A percentile compares a stretch with the other conserved stretches of the same genome.
phyloP scores from a whole-genome alignment of 2,797 vertebrate species.

The Arrhamphus sclerolepis region DNA sequence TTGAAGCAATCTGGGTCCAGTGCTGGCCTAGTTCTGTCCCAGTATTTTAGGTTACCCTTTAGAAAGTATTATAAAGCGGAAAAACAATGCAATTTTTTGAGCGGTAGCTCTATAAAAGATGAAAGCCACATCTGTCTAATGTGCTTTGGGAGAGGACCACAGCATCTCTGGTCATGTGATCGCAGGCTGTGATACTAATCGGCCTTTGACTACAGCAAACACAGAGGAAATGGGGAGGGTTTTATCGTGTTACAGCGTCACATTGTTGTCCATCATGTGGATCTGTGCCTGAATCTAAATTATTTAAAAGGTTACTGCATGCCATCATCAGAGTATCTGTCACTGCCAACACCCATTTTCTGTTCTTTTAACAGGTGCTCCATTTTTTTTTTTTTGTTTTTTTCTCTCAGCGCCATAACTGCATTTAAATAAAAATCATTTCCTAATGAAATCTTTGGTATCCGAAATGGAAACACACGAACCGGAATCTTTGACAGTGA shows the following conservation, averaged over 20 bases:
- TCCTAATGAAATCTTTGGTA: constrained; percentile 20
- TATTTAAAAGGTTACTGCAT: constrained; percentile 10
- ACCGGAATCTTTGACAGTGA: constrained; percentile 2
- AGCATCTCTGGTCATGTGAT: constrained; percentile 20
- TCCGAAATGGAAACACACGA: constrained; percentile 5
- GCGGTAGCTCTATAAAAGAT: constrained; percentile 55
- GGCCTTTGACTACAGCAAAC: constrained; percentile 1
- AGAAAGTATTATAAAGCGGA: constrained; percentile 57
- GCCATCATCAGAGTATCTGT: constrained; percentile 16
- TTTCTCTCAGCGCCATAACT: not conserved
- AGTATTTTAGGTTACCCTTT: constrained; percentile 64
- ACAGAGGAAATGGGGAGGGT: constrained; percentile 14
- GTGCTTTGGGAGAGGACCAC: constrained; percentile 27
- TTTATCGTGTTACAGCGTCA: constrained; percentile 16
- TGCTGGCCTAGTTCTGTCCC: constrained; percentile 58
- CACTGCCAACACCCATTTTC: constrained; percentile 9
- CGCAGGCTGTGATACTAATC: constrained; percentile 24
- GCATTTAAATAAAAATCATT: not conserved
- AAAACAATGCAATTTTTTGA: constrained; percentile 55
- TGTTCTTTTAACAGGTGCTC: not conserved
- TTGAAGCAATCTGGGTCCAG: constrained; percentile 59
- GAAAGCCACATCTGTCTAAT: constrained; percentile 61
- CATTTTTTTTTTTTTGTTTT: not conserved
- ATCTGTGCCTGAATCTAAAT: not conserved
- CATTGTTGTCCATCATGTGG: not conserved